These are phyloP conservation scores for Cantharis rufa DNA, from an alignment of 2,888 invertebrate species.

Conservation along the genomic window DNA sequence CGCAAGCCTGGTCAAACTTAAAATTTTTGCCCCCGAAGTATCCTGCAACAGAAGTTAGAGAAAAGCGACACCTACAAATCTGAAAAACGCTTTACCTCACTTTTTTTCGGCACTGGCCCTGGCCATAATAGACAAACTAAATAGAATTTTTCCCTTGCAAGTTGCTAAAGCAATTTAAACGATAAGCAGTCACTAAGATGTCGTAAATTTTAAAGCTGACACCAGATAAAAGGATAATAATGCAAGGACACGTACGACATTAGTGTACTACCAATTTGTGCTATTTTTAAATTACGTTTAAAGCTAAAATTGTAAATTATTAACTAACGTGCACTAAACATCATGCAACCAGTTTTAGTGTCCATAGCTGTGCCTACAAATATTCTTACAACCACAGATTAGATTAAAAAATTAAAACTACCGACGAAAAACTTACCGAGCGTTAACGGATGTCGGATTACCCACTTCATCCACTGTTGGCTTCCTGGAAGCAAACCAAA, in stretches of 20 bases:
- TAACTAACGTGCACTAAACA: neutral
- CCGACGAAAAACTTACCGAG: slow-evolving; percentile 71
- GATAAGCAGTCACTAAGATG: neutral
- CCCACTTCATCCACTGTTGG: slow-evolving; percentile 85
- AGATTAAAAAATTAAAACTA: slow-evolving; percentile 2
- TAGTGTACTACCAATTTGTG: neutral
- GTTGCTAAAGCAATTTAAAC: slow-evolving; percentile 2
- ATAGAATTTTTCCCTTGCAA: slow-evolving; percentile 5
- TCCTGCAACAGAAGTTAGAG: no score
- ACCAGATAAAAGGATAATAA: slow-evolving; percentile 15
- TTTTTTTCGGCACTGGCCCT: no score
- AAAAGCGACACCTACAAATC: no score
- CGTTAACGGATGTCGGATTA: slow-evolving; percentile 82
- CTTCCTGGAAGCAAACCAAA: slow-evolving; percentile 73
- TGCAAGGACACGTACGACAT: slow-evolving; percentile 20
- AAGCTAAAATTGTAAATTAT: neutral
- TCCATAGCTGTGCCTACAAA: neutral
- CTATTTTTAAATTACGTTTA: neutral
- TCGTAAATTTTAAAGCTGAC: slow-evolving; percentile 17
- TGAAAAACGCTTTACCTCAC: no score
- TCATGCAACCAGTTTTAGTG: neutral
- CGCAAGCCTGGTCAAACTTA: no score
- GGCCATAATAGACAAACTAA: neutral
- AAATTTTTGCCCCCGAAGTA: no score
- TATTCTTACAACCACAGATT: neutral